Conservation (phyloP, 2,888 invertebrate genomes). For the Plagiodera versicolora region DNA sequence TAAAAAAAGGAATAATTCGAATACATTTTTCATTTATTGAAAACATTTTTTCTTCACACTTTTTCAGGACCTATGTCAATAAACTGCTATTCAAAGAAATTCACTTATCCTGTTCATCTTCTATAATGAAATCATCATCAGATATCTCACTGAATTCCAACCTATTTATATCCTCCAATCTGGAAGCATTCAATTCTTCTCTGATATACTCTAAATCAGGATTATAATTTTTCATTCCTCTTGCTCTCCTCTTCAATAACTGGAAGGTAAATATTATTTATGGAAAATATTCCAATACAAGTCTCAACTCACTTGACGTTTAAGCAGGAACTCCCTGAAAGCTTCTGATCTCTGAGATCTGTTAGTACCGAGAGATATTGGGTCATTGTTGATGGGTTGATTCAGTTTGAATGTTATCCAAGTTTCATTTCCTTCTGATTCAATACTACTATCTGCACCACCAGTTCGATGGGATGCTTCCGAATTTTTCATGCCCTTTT, state of each 20-base stretch:
- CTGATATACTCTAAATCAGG: slow-evolving; percentile 42
- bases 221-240: slow-evolving; percentile 38
- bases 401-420: slow-evolving; percentile 32
- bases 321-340: slow-evolving; percentile 60
- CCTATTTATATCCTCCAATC: slow-evolving; percentile 31
- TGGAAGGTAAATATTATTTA: slow-evolving; percentile 30
- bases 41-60: too few relatives aligned
- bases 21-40: too few relatives aligned
- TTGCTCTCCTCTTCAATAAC: slow-evolving; percentile 40
- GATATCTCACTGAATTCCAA: slow-evolving; percentile 33
- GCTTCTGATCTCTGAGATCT: slow-evolving; percentile 55
- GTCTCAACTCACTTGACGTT: slow-evolving; percentile 50
- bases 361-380: slow-evolving; percentile 38
- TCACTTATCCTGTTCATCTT: slow-evolving; percentile 32
- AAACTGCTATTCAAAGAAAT: not conserved
- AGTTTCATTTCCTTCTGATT: slow-evolving; percentile 20
- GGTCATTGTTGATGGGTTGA: slow-evolving; percentile 39
- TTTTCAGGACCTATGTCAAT: too few relatives aligned
- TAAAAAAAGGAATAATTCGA: too few relatives aligned
- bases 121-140: slow-evolving; percentile 39
- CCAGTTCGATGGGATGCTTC: slow-evolving; percentile 40
- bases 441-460: slow-evolving; percentile 17
- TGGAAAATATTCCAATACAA: not conserved
- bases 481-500: slow-evolving; percentile 40
- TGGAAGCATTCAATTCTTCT: slow-evolving; percentile 42